Evolutionary conservation across 2,113 vertebrate genomes (phyloP).

Genomic region (Hemicordylus capensis): DNA sequence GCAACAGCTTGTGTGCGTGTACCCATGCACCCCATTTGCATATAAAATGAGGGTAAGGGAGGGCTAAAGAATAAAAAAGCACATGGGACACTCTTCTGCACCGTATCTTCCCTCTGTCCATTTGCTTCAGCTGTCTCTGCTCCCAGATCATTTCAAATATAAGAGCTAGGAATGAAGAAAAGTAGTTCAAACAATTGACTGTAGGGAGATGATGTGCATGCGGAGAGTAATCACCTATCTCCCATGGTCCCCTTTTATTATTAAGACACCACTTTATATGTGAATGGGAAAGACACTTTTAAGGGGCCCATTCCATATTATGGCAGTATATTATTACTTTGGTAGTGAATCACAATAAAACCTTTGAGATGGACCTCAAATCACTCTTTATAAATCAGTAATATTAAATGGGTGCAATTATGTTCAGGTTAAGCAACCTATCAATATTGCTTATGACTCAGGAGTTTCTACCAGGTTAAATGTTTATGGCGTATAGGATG

Average conservation of each 20-base stretch:
- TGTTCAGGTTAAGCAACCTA: not conserved
- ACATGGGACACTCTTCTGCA: not conserved
- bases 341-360: slow-evolving; percentile 6
- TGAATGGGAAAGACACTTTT: not conserved
- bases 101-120: not conserved
- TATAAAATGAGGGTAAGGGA: not conserved
- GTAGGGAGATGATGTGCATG: not conserved
- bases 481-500: not conserved
- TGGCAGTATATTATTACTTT: not conserved
- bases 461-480: not conserved
- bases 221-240: too few species aligned
- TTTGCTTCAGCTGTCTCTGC: not conserved
- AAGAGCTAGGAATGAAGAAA: not conserved
- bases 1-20: not conserved
- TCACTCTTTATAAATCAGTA: slow-evolving; percentile 2
- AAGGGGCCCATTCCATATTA: not conserved
- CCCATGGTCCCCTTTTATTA: too few species aligned
- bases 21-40: not conserved
- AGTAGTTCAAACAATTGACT: not conserved
- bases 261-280: too few species aligned
- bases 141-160: not conserved
- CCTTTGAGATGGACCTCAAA: not conserved
- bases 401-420: not conserved
- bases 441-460: not conserved
- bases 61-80: not conserved